These are phyloP conservation scores for Nothocercus nigrocapillus DNA, from an alignment of 2,113 vertebrate species.

Conservation along the genomic window DNA sequence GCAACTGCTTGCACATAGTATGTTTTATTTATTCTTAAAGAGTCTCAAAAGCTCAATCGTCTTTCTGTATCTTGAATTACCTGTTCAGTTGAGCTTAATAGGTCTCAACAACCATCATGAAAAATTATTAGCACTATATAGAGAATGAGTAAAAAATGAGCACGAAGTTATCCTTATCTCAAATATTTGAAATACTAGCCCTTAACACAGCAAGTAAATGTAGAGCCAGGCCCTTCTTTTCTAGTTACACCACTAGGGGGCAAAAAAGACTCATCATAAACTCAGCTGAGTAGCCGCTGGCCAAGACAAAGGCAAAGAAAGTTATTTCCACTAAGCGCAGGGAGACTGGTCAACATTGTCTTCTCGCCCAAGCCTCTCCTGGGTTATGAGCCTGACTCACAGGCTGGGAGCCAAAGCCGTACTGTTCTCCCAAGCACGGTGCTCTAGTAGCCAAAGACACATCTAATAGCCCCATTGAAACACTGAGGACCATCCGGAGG, in stretches of 20 bases:
- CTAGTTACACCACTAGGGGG: conserved; percentile 38
- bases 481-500: background rate
- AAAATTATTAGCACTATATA: background rate
- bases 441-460: background rate
- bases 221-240: background rate
- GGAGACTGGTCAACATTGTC: background rate
- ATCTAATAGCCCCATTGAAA: background rate
- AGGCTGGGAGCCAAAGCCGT: background rate
- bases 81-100: background rate
- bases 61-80: background rate
- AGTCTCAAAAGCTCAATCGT: background rate
- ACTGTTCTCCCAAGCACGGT: background rate
- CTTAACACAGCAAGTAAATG: too few species aligned
- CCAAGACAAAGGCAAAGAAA: background rate
- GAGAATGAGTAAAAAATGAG: background rate
- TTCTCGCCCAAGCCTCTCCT: background rate
- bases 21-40: background rate
- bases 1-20: background rate
- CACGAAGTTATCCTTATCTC: accelerated
- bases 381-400: background rate
- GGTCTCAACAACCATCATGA: background rate
- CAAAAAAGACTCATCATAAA: conserved; percentile 10
- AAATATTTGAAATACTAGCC: accelerated
- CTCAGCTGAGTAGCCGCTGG: background rate
- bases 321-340: background rate